phyloP scores from a whole-genome alignment of 1,140 invertebrate genomes.

The Drosophila bipectinata region DNA sequence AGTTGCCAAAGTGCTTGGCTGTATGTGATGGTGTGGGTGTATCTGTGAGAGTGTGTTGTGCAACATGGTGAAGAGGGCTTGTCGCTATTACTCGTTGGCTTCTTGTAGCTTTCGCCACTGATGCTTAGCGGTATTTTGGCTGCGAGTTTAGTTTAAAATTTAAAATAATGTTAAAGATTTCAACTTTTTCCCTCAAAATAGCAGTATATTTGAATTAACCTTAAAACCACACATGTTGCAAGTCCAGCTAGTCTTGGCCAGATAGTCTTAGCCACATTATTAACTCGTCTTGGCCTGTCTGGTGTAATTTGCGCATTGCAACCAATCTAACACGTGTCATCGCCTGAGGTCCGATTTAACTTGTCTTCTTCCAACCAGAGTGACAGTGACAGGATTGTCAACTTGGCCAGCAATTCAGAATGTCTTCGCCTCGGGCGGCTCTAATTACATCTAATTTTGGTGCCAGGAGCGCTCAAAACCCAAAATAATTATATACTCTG shows the following conservation, averaged over 20 bases:
- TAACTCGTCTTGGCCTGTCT: conserved; percentile 35
- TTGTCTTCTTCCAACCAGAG: conserved; percentile 9
- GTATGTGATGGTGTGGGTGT: conserved; percentile 15
- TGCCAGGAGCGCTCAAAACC: conserved; percentile 5
- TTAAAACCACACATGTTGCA: background rate
- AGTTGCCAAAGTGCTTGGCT: conserved; percentile 54
- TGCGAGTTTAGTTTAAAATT: background rate
- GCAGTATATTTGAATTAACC: background rate
- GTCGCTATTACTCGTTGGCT: conserved; percentile 9
- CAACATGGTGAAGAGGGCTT: conserved; percentile 47
- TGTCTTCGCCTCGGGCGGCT: conserved; percentile 3
- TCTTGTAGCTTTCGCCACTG: background rate
- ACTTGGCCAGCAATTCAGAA: conserved; percentile 15
- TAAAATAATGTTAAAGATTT: background rate
- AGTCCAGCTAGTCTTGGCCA: background rate
- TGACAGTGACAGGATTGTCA: conserved; percentile 17
- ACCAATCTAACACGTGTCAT: conserved; percentile 20
- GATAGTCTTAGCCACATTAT: conserved; percentile 27
- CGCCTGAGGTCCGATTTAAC: conserved; percentile 38
- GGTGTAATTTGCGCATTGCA: conserved; percentile 27
- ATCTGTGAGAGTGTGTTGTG: conserved; percentile 33
- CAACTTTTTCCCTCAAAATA: background rate
- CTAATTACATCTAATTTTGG: conserved; percentile 41
- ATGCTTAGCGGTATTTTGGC: conserved; percentile 12
- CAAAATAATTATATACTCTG: conserved; percentile 12